Conservation (phyloP, 2,888 invertebrate genomes). For the Diarsia dahlii region DNA sequence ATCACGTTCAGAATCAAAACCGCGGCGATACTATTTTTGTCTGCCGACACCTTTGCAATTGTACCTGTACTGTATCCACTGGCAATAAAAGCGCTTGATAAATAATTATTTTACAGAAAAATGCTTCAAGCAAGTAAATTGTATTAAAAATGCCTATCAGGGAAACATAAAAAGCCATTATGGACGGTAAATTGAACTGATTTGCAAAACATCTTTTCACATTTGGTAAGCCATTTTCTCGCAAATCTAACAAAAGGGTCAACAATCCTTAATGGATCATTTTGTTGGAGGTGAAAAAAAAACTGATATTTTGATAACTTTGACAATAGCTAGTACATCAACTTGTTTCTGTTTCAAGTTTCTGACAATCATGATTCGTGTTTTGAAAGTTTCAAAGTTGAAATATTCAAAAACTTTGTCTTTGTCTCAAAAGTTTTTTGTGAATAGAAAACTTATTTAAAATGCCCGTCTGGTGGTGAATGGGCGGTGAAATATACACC, state of each 20-base stretch:
- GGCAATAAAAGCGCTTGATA: too few species aligned
- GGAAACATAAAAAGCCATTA: neutral
- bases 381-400: conserved; percentile 44
- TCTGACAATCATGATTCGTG: conserved; percentile 50
- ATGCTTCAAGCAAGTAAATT: neutral
- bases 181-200: neutral
- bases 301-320: conserved; percentile 21
- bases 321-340: conserved; percentile 35
- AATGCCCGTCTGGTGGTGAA: conserved; percentile 17
- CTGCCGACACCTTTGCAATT: neutral
- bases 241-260: conserved; percentile 4
- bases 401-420: conserved; percentile 47
- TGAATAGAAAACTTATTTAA: conserved; percentile 48
- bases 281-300: conserved; percentile 10
- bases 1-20: neutral
- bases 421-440: conserved; percentile 53
- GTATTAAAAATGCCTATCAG: neutral
- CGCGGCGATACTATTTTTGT: neutral
- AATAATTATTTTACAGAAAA: neutral
- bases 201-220: conserved; percentile 6
- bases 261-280: neutral
- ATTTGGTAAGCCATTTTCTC: conserved; percentile 6
- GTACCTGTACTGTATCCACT: neutral
- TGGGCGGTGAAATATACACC: conserved; percentile 21
- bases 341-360: conserved; percentile 45